phyloP scores from a whole-genome alignment of 2,113 vertebrate genomes.

The Paramisgurnus dabryanus region DNA sequence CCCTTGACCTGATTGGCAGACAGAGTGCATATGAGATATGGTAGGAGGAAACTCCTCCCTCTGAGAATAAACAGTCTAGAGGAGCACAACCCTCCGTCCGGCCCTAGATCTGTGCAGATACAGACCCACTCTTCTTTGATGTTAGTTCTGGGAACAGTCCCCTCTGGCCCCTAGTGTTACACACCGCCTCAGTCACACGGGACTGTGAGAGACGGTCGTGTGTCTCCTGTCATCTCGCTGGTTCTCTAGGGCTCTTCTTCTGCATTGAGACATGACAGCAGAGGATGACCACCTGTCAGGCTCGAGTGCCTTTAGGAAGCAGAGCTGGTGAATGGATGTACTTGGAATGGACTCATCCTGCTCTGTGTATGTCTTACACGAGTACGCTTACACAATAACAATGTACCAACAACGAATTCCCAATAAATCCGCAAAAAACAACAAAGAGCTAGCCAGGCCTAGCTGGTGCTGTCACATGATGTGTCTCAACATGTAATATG shows the following conservation, averaged over 20 bases:
- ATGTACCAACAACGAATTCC: too few relatives aligned
- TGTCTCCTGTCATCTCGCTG: slow-evolving; percentile 26
- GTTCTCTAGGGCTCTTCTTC: background rate
- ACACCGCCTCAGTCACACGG: too few relatives aligned
- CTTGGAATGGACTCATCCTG: background rate
- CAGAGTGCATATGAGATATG: slow-evolving; percentile 49
- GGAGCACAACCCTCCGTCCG: slow-evolving; percentile 41
- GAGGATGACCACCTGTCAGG: slow-evolving; percentile 16
- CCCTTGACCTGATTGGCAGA: slow-evolving; percentile 39
- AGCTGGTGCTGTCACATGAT: too few relatives aligned
- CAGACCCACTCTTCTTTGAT: slow-evolving; percentile 57
- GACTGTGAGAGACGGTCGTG: background rate
- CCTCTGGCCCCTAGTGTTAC: background rate
- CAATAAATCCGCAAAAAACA: too few relatives aligned
- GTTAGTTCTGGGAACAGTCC: slow-evolving; percentile 32
- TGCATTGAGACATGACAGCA: background rate
- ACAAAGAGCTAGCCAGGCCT: too few relatives aligned
- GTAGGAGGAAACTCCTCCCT: slow-evolving; percentile 65
- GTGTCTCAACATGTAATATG: too few relatives aligned
- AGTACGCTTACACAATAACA: too few relatives aligned
- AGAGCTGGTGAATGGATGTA: background rate
- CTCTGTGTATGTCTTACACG: background rate
- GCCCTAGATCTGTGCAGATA: slow-evolving; percentile 53
- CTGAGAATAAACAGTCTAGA: slow-evolving; percentile 62
- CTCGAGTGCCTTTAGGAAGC: slow-evolving; percentile 21